Percentiles rank a stretch among this genome's conserved stretches.
Evolutionary conservation across 2,888 invertebrate species (phyloP).

Genomic region (Zaprionus lineosus): DNA sequence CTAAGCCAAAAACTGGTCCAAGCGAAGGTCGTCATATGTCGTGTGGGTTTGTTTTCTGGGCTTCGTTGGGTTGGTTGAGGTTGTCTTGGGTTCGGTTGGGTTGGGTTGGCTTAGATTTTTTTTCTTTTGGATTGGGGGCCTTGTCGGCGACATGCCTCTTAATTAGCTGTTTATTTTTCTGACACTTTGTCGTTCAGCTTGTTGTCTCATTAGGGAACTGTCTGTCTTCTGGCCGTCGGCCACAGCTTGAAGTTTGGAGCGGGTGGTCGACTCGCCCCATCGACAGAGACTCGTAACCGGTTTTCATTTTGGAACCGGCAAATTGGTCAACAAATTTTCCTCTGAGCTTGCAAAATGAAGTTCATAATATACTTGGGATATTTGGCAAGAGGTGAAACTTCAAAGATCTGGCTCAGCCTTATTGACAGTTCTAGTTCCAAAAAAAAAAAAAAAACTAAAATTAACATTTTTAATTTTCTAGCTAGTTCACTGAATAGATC

Average conservation of each 20-base stretch:
- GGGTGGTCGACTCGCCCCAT: slow-evolving; percentile 45
- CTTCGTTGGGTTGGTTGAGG: slow-evolving; percentile 7
- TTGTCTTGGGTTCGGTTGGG: slow-evolving; percentile 9
- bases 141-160: slow-evolving; percentile 50
- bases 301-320: background rate
- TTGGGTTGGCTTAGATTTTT: slow-evolving; percentile 4
- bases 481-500: too few relatives aligned
- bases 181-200: slow-evolving; percentile 44
- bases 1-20: slow-evolving; percentile 59
- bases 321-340: slow-evolving; percentile 3
- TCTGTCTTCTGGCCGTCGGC: slow-evolving; percentile 22
- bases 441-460: too few relatives aligned
- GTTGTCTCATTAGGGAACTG: slow-evolving; percentile 52
- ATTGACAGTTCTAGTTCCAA: too few relatives aligned
- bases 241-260: slow-evolving; percentile 24
- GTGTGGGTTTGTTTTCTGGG: slow-evolving; percentile 2
- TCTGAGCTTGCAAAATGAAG: background rate
- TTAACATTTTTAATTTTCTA: too few relatives aligned
- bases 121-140: background rate
- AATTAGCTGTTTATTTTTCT: slow-evolving; percentile 67
- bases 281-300: slow-evolving; percentile 30
- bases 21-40: slow-evolving; percentile 50
- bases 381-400: too few relatives aligned
- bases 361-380: slow-evolving; percentile 3
- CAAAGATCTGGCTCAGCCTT: too few relatives aligned